These are phyloP conservation scores for Penaeus japonicus DNA, from an alignment of 1,140 invertebrate species.

Conservation along the genomic window DNA sequence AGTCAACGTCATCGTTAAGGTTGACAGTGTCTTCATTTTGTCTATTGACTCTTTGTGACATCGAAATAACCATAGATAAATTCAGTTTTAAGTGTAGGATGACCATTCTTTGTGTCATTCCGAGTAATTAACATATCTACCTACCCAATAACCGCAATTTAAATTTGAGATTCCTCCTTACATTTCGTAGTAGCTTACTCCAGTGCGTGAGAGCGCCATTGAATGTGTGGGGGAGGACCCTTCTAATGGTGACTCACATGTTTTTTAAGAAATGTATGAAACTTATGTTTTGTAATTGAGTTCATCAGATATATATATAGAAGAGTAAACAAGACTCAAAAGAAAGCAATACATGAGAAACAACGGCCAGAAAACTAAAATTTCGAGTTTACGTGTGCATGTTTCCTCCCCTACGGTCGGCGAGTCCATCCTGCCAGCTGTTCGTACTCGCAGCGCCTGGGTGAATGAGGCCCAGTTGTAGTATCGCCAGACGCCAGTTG, in stretches of 20 bases:
- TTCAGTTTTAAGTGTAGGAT: not conserved
- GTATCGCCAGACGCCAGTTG: constrained; percentile 53
- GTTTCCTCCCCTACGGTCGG: constrained; percentile 53
- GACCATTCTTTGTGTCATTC: not conserved
- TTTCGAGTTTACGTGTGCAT: not conserved
- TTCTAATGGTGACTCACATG: not conserved
- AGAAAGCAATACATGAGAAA: not conserved
- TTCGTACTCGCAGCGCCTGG: constrained; percentile 58
- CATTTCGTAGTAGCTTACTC: constrained; percentile 58
- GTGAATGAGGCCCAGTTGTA: constrained; percentile 59
- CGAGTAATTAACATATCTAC: not conserved
- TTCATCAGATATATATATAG: too few relatives aligned
- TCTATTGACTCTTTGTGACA: not conserved
- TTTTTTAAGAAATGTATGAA: not conserved
- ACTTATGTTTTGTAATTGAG: too few relatives aligned
- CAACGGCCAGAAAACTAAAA: not conserved
- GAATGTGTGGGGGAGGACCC: constrained; percentile 46
- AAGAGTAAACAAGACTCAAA: too few relatives aligned
- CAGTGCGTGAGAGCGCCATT: constrained; percentile 50
- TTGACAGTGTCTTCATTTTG: constrained; percentile 24
- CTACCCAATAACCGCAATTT: constrained; percentile 26
- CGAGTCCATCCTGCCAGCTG: constrained; percentile 59
- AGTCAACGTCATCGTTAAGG: constrained; percentile 39
- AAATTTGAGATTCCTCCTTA: constrained; percentile 50
- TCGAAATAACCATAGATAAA: not conserved